A percentile compares a stretch with the other conserved stretches of the same genome.
phyloP scores from a whole-genome alignment of 2,888 invertebrate species.

The Drosophila prolongata region DNA sequence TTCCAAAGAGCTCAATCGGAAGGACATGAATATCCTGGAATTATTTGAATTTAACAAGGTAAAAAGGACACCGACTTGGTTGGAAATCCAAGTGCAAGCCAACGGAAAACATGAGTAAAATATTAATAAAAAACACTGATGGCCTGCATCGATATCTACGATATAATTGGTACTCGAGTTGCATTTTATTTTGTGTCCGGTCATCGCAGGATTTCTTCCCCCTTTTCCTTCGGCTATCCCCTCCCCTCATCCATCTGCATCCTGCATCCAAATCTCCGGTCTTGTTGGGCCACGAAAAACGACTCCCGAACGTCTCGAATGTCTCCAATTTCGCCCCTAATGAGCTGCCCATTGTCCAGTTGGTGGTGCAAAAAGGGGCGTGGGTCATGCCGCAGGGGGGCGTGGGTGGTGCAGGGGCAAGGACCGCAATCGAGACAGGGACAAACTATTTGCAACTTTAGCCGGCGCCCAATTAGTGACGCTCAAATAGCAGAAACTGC shows the following conservation, averaged over 20 bases:
- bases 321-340: constrained; percentile 45
- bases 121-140: constrained; percentile 4
- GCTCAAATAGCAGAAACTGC: constrained; percentile 61
- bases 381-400: background rate
- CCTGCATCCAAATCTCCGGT: background rate
- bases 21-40: background rate
- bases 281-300: constrained; percentile 14
- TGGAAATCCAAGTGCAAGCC: constrained; percentile 7
- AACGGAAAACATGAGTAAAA: constrained; percentile 6
- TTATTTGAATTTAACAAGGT: no score
- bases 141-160: constrained; percentile 26
- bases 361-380: background rate
- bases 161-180: constrained; percentile 41
- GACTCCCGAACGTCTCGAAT: constrained; percentile 31
- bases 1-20: background rate
- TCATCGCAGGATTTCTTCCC: background rate
- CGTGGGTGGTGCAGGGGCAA: constrained; percentile 9
- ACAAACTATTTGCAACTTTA: constrained; percentile 70
- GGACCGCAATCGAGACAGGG: constrained; percentile 37
- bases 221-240: background rate
- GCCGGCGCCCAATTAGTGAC: constrained; percentile 72
- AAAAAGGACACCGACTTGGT: no score
- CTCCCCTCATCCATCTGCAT: background rate
- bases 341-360: constrained; percentile 51
- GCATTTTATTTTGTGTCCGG: constrained; percentile 9